Base-by-base conservation (phyloP, 2,888 invertebrate species). In the Drosophila emarginata region DNA sequence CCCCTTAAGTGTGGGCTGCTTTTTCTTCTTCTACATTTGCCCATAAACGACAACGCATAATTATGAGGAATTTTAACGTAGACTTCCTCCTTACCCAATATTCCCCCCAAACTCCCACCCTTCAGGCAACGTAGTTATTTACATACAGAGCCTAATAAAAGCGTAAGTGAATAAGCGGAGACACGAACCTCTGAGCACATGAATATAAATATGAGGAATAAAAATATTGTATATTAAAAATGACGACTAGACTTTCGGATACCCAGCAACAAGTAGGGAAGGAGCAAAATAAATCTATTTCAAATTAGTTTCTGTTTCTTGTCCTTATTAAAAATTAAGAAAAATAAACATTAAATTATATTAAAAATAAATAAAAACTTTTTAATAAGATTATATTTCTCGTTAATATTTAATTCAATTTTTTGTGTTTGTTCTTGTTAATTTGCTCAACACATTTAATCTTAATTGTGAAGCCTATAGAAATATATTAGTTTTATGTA, bases 81-180 rank as follows among this genome's bases (percentile, higher is more conserved):
- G 11, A 23, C 53, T 39, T 23, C 54, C 52, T 18, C 12, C 57
- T n/a, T n/a, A n/a, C n/a, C n/a, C n/a, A n/a, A n/a, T n/a, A n/a
- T n/a, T n/a, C n/a, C n/a, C 57, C 15, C 32, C 36, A 40, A 51
- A 26, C 37, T 32, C 32, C 11, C 50, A 15, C 39, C 5, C 32
- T 28, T 28, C 28, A 4, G 28, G 1, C 32, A 9, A 1, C 50
- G 28, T 18, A 36, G 5, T 26, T 21, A 28, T 39, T 28, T 50
- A 57, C 40, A 68, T 40, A 7, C 39, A 14, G 21, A 45, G 45
- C 45, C 45, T 45, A 78, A 67, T 51, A 69, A 82, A 82, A 82
- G 77, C 79, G 86, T 68, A 85, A 82, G 86, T 85, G 81, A 81
- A 78, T 78, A 81, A 81, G 79, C 82, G 56, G 67, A 64, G 77